Evolutionary conservation across 2,888 invertebrate genomes (phyloP), one percentile per base, ranked within the genome.

Genomic region (Oscheius sp.): DNA sequence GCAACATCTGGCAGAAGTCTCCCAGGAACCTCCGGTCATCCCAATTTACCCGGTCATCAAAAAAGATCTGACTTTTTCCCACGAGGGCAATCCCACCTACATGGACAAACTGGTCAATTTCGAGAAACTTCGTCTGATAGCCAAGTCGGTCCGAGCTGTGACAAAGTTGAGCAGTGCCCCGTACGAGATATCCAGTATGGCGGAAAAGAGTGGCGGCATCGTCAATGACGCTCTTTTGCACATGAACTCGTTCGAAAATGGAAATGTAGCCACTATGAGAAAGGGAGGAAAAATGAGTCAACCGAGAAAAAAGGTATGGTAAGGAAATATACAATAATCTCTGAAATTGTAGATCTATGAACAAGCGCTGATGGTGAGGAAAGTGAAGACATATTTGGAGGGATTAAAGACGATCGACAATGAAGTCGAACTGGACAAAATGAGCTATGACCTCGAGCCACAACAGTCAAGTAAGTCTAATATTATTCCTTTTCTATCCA

Each of bases 111-210:
- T 90, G 78, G 87, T 96, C 0, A 99, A 99, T 90, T 99, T 99
- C 89, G 99, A 99, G 89, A 99, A 99, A 89, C 91, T 99, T 75
- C 92, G 99, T 81, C 97, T 99, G 96, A 95, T 99, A 80, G 95
- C 98, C 66, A 96, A 97, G 90, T 97, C 98, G 91, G 94, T 91
- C 35, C 87, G 91, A 18, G 89, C 89, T 71, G 83, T 89, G 43
- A 85, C 83, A 76, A 95, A 95, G 89, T 96, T 98, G 95, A 95
- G 96, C 89, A 95, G 95, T 80, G 95, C 95, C 29, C 94, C 95
- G 78, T 91, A 90, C 84, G 91, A 88, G 56, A 78, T 84, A 61
- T 83, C 79, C 1, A 77, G 77, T 45, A 82, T 87, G 83, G 82
- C 82, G 0, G 81, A 83, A 55, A 78, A 83, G 82, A 80, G 79